Conservation (phyloP, 2,797 vertebrate species). For the Enteromius radiatus region DNA sequence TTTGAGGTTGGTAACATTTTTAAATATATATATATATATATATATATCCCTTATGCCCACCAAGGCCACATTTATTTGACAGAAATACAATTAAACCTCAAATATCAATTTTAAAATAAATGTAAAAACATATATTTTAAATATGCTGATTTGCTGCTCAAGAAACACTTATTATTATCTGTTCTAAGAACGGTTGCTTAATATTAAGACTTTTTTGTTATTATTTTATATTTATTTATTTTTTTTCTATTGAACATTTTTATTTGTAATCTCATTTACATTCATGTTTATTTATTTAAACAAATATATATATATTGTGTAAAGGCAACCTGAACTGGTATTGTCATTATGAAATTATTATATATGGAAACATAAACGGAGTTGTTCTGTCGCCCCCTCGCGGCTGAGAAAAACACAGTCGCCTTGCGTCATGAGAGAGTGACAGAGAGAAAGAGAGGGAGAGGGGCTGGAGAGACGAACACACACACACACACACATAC, state of each 20-base stretch:
- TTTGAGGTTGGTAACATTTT: not conserved
- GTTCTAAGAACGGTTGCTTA: not conserved
- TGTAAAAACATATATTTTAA: not conserved
- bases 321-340: not conserved
- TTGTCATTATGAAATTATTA: not conserved
- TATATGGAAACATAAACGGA: slow-evolving; percentile 1
- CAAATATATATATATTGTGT: not conserved
- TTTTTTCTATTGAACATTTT: not conserved
- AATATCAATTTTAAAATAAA: not conserved
- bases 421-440: slow-evolving; percentile 67
- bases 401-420: not conserved
- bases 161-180: not conserved
- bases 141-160: not conserved
- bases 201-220: not conserved
- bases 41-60: not conserved
- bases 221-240: not conserved
- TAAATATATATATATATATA: not conserved
- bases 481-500: slow-evolving; percentile 25
- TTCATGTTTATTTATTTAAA: not conserved
- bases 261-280: not conserved
- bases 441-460: slow-evolving; percentile 60
- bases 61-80: not conserved
- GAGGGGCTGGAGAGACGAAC: slow-evolving; percentile 32
- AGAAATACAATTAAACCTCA: not conserved
- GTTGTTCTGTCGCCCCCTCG: slow-evolving; percentile 44